These are phyloP conservation scores for Bergia sp. DNA, from an alignment of 92 coral and sea anemone species.

Conservation along the genomic window DNA sequence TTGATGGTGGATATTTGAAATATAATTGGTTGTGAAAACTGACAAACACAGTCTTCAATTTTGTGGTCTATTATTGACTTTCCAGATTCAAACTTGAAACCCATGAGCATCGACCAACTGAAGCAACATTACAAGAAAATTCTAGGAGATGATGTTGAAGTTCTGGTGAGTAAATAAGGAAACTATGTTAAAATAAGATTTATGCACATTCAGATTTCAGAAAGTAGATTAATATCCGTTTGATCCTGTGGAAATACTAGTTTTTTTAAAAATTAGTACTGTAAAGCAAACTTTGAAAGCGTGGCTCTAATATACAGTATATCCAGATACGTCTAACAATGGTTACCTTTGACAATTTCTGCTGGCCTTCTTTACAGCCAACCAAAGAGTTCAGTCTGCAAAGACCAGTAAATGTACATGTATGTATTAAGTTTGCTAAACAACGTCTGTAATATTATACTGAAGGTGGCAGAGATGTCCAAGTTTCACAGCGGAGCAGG, in stretches of 20 bases:
- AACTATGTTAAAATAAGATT: background rate
- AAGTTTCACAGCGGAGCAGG: slow-evolving; percentile 89
- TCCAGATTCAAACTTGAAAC: slow-evolving; percentile 43
- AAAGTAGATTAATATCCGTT: background rate
- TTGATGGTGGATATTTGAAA: no score
- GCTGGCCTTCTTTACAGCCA: no score
- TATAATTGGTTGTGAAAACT: background rate
- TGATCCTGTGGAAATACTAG: background rate
- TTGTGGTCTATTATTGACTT: background rate
- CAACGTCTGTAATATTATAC: background rate
- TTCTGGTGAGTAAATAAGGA: slow-evolving; percentile 72
- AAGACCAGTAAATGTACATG: no score
- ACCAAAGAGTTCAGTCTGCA: no score
- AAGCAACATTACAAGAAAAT: slow-evolving; percentile 76
- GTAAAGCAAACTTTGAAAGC: no score
- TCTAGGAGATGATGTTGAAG: slow-evolving; percentile 83
- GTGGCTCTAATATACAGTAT: no score
- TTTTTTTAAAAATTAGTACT: no score
- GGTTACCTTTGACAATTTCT: no score
- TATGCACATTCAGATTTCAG: background rate
- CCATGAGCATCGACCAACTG: slow-evolving; percentile 65
- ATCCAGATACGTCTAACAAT: no score
- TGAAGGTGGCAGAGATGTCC: slow-evolving; percentile 89
- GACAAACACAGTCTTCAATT: background rate
- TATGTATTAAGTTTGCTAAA: background rate